These are phyloP conservation scores for Apoda limacodes DNA, from an alignment of 2,888 invertebrate genomes.

Conservation along the genomic window DNA sequence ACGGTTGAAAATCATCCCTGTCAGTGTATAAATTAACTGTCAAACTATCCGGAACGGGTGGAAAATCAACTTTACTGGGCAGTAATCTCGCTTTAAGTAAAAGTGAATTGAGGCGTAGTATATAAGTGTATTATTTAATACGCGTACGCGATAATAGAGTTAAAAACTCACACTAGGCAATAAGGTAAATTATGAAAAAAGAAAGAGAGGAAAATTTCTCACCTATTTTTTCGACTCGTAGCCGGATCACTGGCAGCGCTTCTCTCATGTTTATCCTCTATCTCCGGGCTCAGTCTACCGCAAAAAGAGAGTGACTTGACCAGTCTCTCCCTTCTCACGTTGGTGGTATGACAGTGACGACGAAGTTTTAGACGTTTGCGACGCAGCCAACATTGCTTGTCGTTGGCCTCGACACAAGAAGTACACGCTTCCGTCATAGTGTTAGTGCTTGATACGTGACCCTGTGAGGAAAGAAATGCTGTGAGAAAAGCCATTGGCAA, in stretches of 20 bases:
- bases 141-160: too few species aligned
- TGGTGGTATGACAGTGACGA: slow-evolving; percentile 37
- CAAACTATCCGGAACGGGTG: too few species aligned
- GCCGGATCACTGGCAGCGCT: slow-evolving; percentile 75
- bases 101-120: too few species aligned
- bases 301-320: slow-evolving; percentile 83
- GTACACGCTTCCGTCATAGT: slow-evolving; percentile 66
- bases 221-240: slow-evolving; percentile 67
- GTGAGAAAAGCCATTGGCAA: too few species aligned
- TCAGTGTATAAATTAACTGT: too few species aligned
- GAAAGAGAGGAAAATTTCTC: too few species aligned
- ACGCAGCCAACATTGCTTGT: slow-evolving; percentile 56
- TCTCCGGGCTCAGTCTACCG: slow-evolving; percentile 69
- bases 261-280: slow-evolving; percentile 68
- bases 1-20: too few species aligned
- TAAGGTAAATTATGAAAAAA: too few species aligned
- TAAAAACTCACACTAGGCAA: too few species aligned
- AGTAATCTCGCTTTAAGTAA: too few species aligned
- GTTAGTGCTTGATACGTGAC: slow-evolving; percentile 63
- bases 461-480: slow-evolving; percentile 34
- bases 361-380: slow-evolving; percentile 51
- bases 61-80: too few species aligned
- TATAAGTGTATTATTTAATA: too few species aligned
- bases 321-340: slow-evolving; percentile 51
- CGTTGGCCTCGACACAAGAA: slow-evolving; percentile 60